Conservation (phyloP, 2,888 invertebrate genomes). For the Sclerodermus sp. region DNA sequence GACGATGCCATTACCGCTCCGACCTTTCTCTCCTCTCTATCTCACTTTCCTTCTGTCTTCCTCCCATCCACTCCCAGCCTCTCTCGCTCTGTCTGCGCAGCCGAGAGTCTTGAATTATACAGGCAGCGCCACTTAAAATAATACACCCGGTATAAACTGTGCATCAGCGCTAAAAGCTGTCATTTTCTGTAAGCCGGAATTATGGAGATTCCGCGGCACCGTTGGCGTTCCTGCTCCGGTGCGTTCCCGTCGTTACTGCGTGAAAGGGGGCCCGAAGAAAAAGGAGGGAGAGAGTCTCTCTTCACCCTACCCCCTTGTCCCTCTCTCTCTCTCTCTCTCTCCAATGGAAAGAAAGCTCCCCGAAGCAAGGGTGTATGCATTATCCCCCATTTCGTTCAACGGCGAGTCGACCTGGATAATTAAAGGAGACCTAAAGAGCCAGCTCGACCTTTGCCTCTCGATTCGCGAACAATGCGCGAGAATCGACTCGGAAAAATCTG, state of each 20-base stretch:
- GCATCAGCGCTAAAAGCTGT: conserved; percentile 56
- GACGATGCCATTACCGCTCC: conserved; percentile 51
- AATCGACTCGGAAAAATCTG: not conserved
- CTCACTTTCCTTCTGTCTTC: conserved; percentile 10
- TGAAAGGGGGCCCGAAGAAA: conserved; percentile 22
- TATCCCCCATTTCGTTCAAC: conserved; percentile 25
- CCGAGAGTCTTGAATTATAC: conserved; percentile 48
- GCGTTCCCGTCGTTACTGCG: conserved; percentile 21
- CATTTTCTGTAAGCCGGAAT: conserved; percentile 56
- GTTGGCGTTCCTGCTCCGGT: conserved; percentile 14
- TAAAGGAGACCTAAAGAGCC: conserved; percentile 15
- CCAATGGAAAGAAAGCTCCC: not conserved
- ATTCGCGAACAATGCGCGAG: conserved; percentile 5
- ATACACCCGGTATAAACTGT: conserved; percentile 54
- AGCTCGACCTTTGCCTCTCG: not conserved
- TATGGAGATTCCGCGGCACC: conserved; percentile 49
- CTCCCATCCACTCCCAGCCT: conserved; percentile 14
- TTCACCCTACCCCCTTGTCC: not conserved
- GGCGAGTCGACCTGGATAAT: conserved; percentile 27
- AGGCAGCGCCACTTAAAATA: conserved; percentile 54
- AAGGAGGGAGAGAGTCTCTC: conserved; percentile 1
- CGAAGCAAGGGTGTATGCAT: conserved; percentile 12
- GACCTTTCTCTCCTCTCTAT: conserved; percentile 31
- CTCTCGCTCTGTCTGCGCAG: conserved; percentile 20
- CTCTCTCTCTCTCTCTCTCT: too few species aligned